Conservation (phyloP, 2,888 invertebrate genomes). For the Chloroclysta siterata region DNA sequence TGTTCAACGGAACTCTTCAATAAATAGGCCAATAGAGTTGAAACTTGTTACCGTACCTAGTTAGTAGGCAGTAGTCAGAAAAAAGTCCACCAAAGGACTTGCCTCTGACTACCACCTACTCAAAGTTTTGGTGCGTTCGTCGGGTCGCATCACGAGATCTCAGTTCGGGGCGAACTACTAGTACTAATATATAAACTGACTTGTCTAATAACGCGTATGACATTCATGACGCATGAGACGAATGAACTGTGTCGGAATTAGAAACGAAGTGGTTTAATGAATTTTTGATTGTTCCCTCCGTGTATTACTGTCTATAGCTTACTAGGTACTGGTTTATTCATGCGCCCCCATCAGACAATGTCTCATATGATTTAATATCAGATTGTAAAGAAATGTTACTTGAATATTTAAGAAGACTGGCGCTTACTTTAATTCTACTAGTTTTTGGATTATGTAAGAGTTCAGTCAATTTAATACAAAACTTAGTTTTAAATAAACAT, state of each 20-base stretch:
- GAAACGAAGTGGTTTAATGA: slow-evolving; percentile 8
- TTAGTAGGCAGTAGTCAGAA: too few species aligned
- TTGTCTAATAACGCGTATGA: neutral
- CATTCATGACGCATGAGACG: too few species aligned
- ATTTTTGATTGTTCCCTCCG: slow-evolving; percentile 15
- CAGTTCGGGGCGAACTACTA: too few species aligned
- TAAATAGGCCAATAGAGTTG: too few species aligned
- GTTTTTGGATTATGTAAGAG: slow-evolving; percentile 3
- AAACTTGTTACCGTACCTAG: too few species aligned
- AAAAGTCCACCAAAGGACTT: too few species aligned
- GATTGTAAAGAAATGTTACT: neutral
- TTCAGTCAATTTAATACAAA: slow-evolving; percentile 32
- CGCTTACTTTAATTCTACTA: slow-evolving; percentile 1
- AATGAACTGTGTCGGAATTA: slow-evolving; percentile 17
- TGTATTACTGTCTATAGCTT: slow-evolving; percentile 2
- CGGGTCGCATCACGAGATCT: too few species aligned
- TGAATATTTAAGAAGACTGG: neutral
- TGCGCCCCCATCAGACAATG: slow-evolving; percentile 1
- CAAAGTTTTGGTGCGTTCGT: too few species aligned
- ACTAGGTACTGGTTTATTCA: slow-evolving; percentile 3
- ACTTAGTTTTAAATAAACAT: slow-evolving; percentile 19
- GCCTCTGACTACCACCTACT: too few species aligned
- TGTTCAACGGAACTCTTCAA: too few species aligned
- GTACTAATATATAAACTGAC: slow-evolving; percentile 17
- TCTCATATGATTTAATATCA: slow-evolving; percentile 4